phyloP scores from a whole-genome alignment of 2,888 invertebrate species.

The Apotomis turbidana region DNA sequence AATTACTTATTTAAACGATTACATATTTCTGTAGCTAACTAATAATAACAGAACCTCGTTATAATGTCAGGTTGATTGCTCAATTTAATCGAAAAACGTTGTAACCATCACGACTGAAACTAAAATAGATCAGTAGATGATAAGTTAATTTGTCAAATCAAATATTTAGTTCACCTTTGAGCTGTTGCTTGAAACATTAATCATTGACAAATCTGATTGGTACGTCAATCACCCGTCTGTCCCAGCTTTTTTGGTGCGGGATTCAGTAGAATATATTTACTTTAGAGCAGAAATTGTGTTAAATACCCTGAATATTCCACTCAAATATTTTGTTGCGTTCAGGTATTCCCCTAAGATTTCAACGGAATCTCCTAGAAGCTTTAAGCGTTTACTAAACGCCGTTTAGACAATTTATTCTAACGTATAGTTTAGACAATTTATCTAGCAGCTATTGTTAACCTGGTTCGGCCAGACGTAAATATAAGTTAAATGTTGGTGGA shows the following conservation, averaged over 20 bases:
- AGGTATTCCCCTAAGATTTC: neutral
- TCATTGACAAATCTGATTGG: constrained; percentile 10
- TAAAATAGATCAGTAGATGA: neutral
- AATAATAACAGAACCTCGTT: too few relatives aligned
- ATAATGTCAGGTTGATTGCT: neutral
- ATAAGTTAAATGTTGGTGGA: neutral
- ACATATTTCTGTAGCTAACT: too few relatives aligned
- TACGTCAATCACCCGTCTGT: constrained; percentile 11
- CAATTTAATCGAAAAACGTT: neutral
- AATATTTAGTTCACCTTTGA: constrained; percentile 17
- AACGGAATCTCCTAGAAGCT: neutral
- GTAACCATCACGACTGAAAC: neutral
- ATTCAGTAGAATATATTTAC: neutral
- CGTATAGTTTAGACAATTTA: neutral
- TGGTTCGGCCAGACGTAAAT: neutral
- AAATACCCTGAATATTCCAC: neutral
- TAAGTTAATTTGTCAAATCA: constrained; percentile 7
- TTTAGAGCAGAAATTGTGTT: neutral
- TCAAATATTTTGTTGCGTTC: neutral
- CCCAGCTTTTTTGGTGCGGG: neutral
- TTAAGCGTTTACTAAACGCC: too few relatives aligned
- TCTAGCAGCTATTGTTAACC: neutral
- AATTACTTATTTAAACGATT: too few relatives aligned
- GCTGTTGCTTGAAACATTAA: constrained; percentile 17
- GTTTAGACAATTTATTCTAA: too few relatives aligned